Percentiles rank a stretch among this genome's conserved stretches.
phyloP scores from a whole-genome alignment of 2,113 vertebrate species.

The Dromas ardeola region DNA sequence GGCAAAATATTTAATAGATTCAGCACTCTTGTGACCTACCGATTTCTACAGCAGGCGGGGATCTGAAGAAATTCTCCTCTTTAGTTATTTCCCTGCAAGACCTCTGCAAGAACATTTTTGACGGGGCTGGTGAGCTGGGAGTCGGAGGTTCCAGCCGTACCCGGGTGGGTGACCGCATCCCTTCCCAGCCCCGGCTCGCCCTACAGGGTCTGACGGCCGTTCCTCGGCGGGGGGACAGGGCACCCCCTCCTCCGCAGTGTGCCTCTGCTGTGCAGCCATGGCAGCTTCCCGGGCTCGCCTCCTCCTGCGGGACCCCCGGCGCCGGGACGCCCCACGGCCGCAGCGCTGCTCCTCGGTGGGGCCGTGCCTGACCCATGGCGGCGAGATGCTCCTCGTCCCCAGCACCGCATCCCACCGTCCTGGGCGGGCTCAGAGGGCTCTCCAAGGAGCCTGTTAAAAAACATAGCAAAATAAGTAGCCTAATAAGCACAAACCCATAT shows the following conservation, averaged over 20 bases:
- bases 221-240: no score
- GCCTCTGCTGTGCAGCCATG: fast-evolving
- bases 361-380: fast-evolving
- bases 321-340: fast-evolving
- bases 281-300: neutral
- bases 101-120: neutral
- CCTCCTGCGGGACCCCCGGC: fast-evolving
- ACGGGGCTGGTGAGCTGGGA: fast-evolving
- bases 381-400: neutral
- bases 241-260: neutral
- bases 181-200: fast-evolving
- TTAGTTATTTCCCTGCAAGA: neutral
- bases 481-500: neutral
- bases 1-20: neutral
- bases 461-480: fast-evolving
- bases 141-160: neutral
- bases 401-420: neutral
- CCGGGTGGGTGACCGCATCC: fast-evolving
- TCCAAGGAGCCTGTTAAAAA: neutral
- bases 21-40: neutral
- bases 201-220: fast-evolving
- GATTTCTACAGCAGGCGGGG: neutral
- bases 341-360: fast-evolving
- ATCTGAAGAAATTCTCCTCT: neutral
- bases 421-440: neutral